phyloP scores from a whole-genome alignment of 2,888 invertebrate species.

The Diogma glabrata region DNA sequence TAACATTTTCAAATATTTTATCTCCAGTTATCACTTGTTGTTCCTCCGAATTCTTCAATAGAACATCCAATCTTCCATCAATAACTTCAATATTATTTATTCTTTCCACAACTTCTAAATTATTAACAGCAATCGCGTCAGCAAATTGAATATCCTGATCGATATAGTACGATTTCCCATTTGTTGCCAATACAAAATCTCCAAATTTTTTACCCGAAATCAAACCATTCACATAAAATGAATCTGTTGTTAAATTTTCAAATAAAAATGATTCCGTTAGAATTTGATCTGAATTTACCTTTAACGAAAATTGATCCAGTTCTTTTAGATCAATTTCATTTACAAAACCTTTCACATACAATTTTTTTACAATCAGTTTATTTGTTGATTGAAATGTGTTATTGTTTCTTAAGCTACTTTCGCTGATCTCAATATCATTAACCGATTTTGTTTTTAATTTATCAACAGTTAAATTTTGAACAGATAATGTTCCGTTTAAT shows the following conservation, averaged over 20 bases:
- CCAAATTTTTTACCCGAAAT: constrained; percentile 24
- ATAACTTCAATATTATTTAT: constrained; percentile 39
- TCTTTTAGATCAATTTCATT: constrained; percentile 38
- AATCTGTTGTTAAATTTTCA: constrained; percentile 26
- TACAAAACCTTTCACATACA: constrained; percentile 37
- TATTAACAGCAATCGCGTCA: constrained; percentile 31
- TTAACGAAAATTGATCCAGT: constrained; percentile 38
- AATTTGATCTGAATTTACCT: constrained; percentile 38
- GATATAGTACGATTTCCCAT: constrained; percentile 33
- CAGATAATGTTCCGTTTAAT: constrained; percentile 21
- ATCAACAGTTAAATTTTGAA: constrained; percentile 31
- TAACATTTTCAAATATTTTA: constrained; percentile 37
- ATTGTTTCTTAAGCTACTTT: neutral
- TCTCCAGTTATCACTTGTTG: constrained; percentile 36
- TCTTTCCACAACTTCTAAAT: constrained; percentile 33
- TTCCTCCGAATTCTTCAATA: constrained; percentile 33
- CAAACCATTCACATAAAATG: too few relatives aligned
- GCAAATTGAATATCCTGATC: constrained; percentile 37
- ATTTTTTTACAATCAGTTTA: constrained; percentile 28
- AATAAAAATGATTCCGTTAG: constrained; percentile 28
- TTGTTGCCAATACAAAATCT: constrained; percentile 32
- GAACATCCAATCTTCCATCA: constrained; percentile 35
- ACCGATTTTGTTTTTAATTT: constrained; percentile 21
- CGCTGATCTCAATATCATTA: constrained; percentile 17
- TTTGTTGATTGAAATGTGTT: too few relatives aligned